Evolutionary conservation across 1,140 invertebrate species (phyloP).

Genomic region (Drosophila murphyi): DNA sequence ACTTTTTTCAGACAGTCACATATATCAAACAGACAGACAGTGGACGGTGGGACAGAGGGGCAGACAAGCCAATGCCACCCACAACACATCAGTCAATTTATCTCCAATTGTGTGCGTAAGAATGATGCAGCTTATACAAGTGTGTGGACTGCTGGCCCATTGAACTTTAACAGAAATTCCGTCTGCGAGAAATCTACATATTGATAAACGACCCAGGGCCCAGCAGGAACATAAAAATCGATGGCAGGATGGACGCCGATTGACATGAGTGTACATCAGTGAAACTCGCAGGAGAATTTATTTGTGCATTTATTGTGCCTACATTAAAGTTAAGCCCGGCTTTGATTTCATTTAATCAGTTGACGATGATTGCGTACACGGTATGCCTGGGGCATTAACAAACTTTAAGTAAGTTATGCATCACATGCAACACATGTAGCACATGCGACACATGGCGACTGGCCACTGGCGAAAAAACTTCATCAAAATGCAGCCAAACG

Average conservation of each 20-base stretch:
- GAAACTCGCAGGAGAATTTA: conserved; percentile 46
- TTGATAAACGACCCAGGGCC: conserved; percentile 74
- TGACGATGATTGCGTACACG: conserved; percentile 49
- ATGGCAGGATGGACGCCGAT: conserved; percentile 50
- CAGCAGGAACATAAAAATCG: conserved; percentile 61
- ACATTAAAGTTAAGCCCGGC: conserved; percentile 38
- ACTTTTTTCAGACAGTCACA: conserved; percentile 62
- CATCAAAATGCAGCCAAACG: conserved; percentile 60
- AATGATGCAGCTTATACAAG: conserved; percentile 71
- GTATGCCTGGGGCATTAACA: conserved; percentile 42
- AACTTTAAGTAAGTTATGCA: conserved; percentile 68
- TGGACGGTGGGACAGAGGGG: conserved; percentile 11
- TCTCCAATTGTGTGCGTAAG: conserved; percentile 63
- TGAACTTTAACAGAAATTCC: conserved; percentile 52
- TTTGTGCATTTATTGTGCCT: conserved; percentile 51
- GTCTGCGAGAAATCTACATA: conserved; percentile 67
- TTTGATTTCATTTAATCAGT: conserved; percentile 75
- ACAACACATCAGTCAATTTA: conserved; percentile 79
- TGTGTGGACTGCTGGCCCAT: conserved; percentile 43
- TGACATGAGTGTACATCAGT: conserved; percentile 45
- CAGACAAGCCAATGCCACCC: conserved; percentile 44
- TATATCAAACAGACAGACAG: conserved; percentile 65
- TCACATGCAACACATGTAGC: conserved; percentile 33
- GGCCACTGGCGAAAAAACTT: conserved; percentile 55
- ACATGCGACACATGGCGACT: conserved; percentile 56